phyloP scores from a whole-genome alignment of 2,888 invertebrate species.

The Leptinotarsa rubiginosa region DNA sequence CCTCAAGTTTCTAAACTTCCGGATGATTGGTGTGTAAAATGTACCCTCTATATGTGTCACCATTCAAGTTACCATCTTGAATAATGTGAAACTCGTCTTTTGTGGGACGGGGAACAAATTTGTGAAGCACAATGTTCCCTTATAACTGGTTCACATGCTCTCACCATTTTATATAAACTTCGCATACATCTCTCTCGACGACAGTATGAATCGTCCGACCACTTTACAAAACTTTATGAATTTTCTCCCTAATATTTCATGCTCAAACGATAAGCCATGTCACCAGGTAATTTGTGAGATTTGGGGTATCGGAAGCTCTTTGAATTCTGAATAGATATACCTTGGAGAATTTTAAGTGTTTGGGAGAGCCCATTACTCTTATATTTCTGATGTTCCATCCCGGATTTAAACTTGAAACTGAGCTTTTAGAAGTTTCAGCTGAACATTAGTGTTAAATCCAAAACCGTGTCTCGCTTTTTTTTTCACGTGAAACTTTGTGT shows the following conservation, averaged over 20 bases:
- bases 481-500: too few species aligned
- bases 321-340: conserved; percentile 21
- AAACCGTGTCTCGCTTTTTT: not conserved
- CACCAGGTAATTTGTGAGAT: conserved; percentile 37
- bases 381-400: not conserved
- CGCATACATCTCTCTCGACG: conserved; percentile 39
- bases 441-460: not conserved
- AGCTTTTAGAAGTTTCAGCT: not conserved
- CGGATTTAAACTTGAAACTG: not conserved
- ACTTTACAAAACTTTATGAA: conserved; percentile 43
- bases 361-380: not conserved
- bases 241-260: conserved; percentile 42
- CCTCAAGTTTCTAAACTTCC: too few species aligned
- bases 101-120: not conserved
- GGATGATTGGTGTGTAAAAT: too few species aligned
- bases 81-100: not conserved
- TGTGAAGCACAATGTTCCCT: not conserved
- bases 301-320: conserved; percentile 30
- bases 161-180: conserved; percentile 34
- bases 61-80: not conserved
- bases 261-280: conserved; percentile 39
- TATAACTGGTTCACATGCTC: not conserved
- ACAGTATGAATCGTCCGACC: conserved; percentile 33
- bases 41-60: too few species aligned
- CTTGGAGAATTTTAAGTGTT: conserved; percentile 5